Evolutionary conservation across 2,888 invertebrate genomes (phyloP).

Genomic region (Lissonota sp.): DNA sequence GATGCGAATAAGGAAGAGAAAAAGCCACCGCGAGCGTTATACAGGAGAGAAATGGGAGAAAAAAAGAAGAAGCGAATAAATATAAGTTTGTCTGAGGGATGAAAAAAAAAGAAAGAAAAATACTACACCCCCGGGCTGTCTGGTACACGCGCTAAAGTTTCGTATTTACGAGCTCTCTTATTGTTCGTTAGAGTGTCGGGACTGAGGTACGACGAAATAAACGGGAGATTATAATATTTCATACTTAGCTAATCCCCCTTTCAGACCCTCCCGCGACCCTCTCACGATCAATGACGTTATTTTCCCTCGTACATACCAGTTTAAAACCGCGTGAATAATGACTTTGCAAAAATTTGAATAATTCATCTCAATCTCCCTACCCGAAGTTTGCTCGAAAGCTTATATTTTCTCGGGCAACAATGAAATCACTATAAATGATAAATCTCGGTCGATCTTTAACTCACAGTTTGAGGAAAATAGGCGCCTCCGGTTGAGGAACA

Average conservation of each 20-base stretch:
- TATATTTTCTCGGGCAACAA: background rate
- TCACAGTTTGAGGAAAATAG: too few species aligned
- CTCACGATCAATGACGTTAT: constrained; percentile 7
- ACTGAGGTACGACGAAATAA: constrained; percentile 13
- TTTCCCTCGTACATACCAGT: too few species aligned
- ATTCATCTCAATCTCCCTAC: background rate
- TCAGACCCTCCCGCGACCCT: background rate
- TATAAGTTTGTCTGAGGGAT: constrained; percentile 4
- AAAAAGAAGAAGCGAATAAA: constrained; percentile 1
- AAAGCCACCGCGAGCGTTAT: background rate
- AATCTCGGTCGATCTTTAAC: too few species aligned
- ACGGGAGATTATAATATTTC: background rate
- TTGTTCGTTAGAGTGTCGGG: background rate
- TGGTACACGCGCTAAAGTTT: constrained; percentile 25
- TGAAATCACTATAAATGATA: background rate
- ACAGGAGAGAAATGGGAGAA: background rate
- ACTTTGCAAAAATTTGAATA: constrained; percentile 6
- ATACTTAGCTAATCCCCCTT: background rate
- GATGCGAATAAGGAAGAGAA: background rate
- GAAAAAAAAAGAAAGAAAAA: constrained; percentile 3
- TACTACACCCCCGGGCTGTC: constrained; percentile 29
- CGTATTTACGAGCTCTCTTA: constrained; percentile 42
- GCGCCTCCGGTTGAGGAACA: too few species aligned
- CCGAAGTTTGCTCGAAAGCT: too few species aligned
- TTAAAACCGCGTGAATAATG: background rate